phyloP scores from a whole-genome alignment of 2,888 invertebrate species.

The Oegoconia quadripuncta region DNA sequence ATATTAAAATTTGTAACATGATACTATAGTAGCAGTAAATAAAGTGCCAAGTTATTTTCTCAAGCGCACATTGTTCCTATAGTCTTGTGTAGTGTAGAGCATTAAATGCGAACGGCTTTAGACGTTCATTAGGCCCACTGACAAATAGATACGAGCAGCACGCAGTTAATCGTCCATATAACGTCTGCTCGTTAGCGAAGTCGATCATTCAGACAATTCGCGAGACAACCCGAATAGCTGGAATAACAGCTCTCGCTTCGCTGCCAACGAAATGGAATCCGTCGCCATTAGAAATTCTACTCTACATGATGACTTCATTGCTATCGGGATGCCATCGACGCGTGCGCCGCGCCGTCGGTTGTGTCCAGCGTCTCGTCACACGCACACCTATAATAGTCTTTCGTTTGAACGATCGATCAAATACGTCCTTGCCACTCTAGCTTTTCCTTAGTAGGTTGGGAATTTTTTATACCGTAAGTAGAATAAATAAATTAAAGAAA shows the following conservation, averaged over 20 bases:
- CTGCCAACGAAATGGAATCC: slow-evolving; percentile 75
- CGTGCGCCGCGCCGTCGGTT: too few relatives aligned
- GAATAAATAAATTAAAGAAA: too few relatives aligned
- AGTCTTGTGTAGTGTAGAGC: neutral
- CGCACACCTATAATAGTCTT: slow-evolving; percentile 39
- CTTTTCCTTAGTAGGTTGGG: too few relatives aligned
- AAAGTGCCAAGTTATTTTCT: slow-evolving; percentile 4
- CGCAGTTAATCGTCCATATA: slow-evolving; percentile 15
- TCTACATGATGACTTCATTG: slow-evolving; percentile 69
- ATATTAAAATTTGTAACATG: too few relatives aligned
- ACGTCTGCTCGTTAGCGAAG: slow-evolving; percentile 16
- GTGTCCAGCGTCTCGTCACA: slow-evolving; percentile 39
- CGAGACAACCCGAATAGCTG: slow-evolving; percentile 59
- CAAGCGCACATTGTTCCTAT: slow-evolving; percentile 3
- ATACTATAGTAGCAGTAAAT: too few relatives aligned
- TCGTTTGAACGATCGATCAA: slow-evolving; percentile 22
- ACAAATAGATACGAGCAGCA: slow-evolving; percentile 15
- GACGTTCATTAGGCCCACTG: slow-evolving; percentile 13
- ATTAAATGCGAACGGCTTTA: slow-evolving; percentile 3
- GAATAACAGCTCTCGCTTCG: slow-evolving; percentile 65
- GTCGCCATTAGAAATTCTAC: slow-evolving; percentile 71
- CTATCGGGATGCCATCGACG: slow-evolving; percentile 53
- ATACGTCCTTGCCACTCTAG: slow-evolving; percentile 24
- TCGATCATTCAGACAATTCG: slow-evolving; percentile 44
- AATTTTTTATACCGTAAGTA: slow-evolving; percentile 36